Conservation (phyloP, 2,888 invertebrate genomes). For the Hermaeophaga mercurialis region DNA sequence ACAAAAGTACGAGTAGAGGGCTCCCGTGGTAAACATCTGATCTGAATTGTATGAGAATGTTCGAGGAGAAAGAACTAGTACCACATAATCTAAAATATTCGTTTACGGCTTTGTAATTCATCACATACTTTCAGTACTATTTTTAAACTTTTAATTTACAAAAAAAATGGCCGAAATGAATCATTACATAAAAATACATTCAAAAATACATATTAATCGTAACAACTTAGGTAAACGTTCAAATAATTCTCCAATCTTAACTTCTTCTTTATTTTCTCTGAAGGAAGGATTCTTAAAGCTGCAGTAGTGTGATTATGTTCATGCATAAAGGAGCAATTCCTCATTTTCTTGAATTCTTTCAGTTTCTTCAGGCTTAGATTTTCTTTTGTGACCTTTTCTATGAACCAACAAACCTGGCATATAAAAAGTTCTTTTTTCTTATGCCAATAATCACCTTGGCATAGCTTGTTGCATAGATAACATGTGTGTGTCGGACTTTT, state of each 20-base stretch:
- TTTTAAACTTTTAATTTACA: no score
- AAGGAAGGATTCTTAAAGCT: slow-evolving; percentile 45
- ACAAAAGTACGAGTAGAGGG: no score
- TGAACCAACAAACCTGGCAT: slow-evolving; percentile 56
- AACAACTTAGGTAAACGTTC: slow-evolving; percentile 38
- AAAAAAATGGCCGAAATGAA: no score
- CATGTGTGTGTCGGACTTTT: slow-evolving; percentile 55
- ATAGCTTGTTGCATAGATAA: slow-evolving; percentile 54
- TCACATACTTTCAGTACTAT: no score
- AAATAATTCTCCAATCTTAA: slow-evolving; percentile 54
- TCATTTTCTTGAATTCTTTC: slow-evolving; percentile 49
- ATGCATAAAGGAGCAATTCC: slow-evolving; percentile 55
- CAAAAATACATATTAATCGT: neutral
- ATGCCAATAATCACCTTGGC: slow-evolving; percentile 61
- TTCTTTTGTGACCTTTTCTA: slow-evolving; percentile 49
- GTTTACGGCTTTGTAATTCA: no score
- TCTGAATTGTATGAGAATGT: no score
- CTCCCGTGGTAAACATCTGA: no score
- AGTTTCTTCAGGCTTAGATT: slow-evolving; percentile 46
- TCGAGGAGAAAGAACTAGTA: no score
- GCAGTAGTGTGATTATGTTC: slow-evolving; percentile 54
- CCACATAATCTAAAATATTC: no score
- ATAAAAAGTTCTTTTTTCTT: slow-evolving; percentile 51
- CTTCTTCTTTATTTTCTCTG: slow-evolving; percentile 47
- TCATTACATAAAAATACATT: no score